Evolutionary conservation across 1,140 invertebrate species (phyloP).

Genomic region (Papilio machaon): DNA sequence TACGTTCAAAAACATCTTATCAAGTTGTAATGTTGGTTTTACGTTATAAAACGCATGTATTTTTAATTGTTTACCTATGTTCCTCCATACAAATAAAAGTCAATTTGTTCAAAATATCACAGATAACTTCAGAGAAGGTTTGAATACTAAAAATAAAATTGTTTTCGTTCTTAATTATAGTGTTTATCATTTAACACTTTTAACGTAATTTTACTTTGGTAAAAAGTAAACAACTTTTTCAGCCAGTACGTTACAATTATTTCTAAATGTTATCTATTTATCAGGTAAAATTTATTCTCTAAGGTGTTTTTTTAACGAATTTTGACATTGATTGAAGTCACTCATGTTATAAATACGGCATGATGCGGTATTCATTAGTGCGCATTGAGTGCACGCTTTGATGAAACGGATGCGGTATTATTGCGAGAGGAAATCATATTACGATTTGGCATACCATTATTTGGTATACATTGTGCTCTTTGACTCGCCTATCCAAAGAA

Average conservation of each 20-base stretch:
- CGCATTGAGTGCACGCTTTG: constrained; percentile 15
- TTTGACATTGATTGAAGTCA: background rate
- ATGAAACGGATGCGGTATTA: constrained; percentile 23
- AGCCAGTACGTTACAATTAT: too few relatives aligned
- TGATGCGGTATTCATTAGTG: background rate
- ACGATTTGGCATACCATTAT: constrained; percentile 22
- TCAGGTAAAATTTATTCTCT: too few relatives aligned
- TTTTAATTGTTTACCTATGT: too few relatives aligned
- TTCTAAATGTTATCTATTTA: too few relatives aligned
- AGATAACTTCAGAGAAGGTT: too few relatives aligned
- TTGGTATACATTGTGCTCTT: background rate
- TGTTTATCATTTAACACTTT: too few relatives aligned
- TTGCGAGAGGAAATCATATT: constrained; percentile 32
- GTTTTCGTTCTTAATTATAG: too few relatives aligned
- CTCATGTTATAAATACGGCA: background rate
- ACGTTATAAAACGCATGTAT: background rate
- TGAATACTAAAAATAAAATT: too few relatives aligned
- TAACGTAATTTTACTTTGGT: too few relatives aligned
- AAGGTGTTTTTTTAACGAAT: background rate
- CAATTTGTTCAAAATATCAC: too few relatives aligned
- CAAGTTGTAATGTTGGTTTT: background rate
- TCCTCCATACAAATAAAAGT: too few relatives aligned
- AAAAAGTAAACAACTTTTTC: too few relatives aligned
- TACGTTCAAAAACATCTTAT: background rate
- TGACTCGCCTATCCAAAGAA: background rate